Percentiles rank a stretch among this genome's conserved stretches.
Evolutionary conservation across 2,888 invertebrate genomes (phyloP).

Genomic region (Melanotus villosus): DNA sequence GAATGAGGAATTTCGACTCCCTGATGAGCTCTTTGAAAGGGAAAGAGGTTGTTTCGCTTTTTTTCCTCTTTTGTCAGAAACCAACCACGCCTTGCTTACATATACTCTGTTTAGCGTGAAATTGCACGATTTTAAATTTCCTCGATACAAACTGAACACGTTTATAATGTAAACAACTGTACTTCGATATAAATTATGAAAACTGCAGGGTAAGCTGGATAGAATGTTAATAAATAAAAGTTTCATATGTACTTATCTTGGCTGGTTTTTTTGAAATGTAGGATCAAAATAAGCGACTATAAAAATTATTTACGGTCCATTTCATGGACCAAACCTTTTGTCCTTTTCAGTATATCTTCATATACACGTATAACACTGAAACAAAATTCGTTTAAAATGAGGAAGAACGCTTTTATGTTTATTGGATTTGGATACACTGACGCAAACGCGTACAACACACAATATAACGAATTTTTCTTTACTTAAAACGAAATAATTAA

Average conservation of each 20-base stretch:
- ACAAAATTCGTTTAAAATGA: not conserved
- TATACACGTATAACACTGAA: not conserved
- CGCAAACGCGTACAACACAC: too few species aligned
- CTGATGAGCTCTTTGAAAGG: not conserved
- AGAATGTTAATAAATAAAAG: not conserved
- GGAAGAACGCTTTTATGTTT: too few species aligned
- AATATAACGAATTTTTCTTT: too few species aligned
- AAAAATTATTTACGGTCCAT: conserved; percentile 12
- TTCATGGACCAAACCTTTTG: not conserved
- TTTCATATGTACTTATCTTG: not conserved
- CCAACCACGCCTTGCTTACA: too few species aligned
- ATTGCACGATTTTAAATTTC: too few species aligned
- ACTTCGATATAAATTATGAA: too few species aligned
- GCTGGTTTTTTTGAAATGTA: not conserved
- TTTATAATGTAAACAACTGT: too few species aligned
- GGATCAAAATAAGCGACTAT: conserved; percentile 17
- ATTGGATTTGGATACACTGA: too few species aligned
- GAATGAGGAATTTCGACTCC: not conserved
- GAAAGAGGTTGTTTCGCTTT: not conserved
- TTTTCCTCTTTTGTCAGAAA: not conserved
- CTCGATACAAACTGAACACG: too few species aligned
- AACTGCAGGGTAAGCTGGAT: not conserved
- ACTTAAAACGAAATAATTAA: too few species aligned
- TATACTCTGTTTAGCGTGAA: too few species aligned
- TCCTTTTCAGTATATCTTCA: conserved; percentile 8